Percentiles rank a stretch among this genome's conserved stretches.
phyloP scores from a whole-genome alignment of 2,888 invertebrate genomes.

The Xylota segnis region DNA sequence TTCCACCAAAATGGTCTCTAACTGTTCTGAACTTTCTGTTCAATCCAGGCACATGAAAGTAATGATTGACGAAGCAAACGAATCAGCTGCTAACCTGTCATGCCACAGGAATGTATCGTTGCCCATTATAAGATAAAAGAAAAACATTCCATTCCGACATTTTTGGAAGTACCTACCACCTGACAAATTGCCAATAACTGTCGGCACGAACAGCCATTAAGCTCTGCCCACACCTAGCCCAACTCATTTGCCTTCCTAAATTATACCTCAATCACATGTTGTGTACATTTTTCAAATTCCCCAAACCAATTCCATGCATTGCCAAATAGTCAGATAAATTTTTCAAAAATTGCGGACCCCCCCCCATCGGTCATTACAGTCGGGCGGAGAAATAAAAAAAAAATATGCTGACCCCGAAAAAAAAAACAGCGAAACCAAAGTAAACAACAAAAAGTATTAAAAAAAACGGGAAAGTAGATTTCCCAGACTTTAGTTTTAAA shows the following conservation, averaged over 20 bases:
- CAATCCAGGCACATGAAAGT: too few species aligned
- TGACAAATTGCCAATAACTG: conserved; percentile 45
- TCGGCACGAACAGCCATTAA: conserved; percentile 24
- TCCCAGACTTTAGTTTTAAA: conserved; percentile 66
- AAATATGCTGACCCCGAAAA: conserved; percentile 36
- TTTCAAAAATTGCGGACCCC: conserved; percentile 16
- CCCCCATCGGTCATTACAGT: neutral
- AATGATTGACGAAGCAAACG: too few species aligned
- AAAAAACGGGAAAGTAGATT: conserved; percentile 34
- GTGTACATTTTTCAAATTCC: conserved; percentile 39
- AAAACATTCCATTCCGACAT: neutral
- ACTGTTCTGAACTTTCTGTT: too few species aligned
- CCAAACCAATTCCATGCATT: conserved; percentile 36
- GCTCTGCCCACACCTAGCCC: conserved; percentile 1
- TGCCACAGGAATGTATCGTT: too few species aligned
- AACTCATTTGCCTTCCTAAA: conserved; percentile 21
- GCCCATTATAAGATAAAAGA: neutral
- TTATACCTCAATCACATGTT: conserved; percentile 42
- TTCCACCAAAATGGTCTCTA: too few species aligned
- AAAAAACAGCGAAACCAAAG: conserved; percentile 30
- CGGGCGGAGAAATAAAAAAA: conserved; percentile 7
- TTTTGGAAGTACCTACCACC: neutral
- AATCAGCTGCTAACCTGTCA: too few species aligned
- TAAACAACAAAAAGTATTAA: conserved; percentile 27
- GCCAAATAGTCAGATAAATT: conserved; percentile 46